Base-by-base conservation (phyloP, 1,140 invertebrate species). In the Nautilus pompilius region DNA sequence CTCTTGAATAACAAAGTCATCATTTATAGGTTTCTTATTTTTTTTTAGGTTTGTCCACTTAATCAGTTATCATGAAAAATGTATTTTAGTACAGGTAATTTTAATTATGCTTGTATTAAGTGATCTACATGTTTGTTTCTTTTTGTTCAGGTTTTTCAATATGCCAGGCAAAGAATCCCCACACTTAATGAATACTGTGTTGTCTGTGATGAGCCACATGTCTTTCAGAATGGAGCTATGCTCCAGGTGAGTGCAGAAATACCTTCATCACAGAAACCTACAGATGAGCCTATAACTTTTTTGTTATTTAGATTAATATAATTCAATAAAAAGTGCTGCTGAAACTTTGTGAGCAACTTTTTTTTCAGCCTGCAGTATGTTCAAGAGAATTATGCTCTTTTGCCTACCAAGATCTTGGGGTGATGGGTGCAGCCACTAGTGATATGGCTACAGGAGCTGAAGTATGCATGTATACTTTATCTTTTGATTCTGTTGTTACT, bases 171-270 rank as follows among this genome's bases (percentile, higher is more conserved):
- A 54, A 67, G 79, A 62, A 65, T 80, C 13, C 73, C 71, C n/a
- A 80, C 76, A 13, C 54, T 81, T 33, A 81, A 80, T 68, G 74
- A 77, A 56, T 80, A 72, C 63, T 81, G 79, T 68, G 75, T 79
- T 30, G 67, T 81, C 28, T 81, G 79, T 73, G 79, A 81, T 71
- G 68, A 78, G 48, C 68, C 65, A 5, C 79, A 81, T 70, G 68
- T 76, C 46, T 76, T 76, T 70, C 71, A 78, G 58, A 76, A 75
- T 67, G 71, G 74, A 48, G 71, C 72, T 28, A 81, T 80, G 79
- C 67, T 81, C 46, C 79, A 80, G 74, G 75, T 79, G 67, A 53
- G 54, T 53, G 8, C 17, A 41, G n/a, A 4, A 56, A 17, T 61
- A 4, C 24, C 22, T 20, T 24, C 59, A 3, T 32, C 24, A 28